Percentiles rank a stretch among this genome's conserved stretches.
These are phyloP conservation scores for Egretta garzetta DNA, from an alignment of 2,113 vertebrate genomes.

Conservation along the genomic window DNA sequence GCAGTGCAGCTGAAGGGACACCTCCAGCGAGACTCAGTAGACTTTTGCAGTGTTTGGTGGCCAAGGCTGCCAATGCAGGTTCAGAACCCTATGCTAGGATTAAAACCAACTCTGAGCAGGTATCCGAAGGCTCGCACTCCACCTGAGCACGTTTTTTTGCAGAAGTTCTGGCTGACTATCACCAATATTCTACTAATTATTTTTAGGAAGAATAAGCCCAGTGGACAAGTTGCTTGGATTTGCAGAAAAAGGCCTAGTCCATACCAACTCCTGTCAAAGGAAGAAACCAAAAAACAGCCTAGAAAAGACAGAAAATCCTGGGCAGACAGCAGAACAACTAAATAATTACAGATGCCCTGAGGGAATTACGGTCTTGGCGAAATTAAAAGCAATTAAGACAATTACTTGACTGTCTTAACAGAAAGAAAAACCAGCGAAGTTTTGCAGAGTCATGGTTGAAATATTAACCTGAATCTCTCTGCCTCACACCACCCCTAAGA, in stretches of 20 bases:
- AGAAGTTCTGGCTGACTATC: not conserved
- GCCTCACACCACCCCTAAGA: not conserved
- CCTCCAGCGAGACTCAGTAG: not conserved
- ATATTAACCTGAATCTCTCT: not conserved
- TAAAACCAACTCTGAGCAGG: not conserved
- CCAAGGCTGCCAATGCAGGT: not conserved
- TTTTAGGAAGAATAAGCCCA: not conserved
- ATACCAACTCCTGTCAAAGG: not conserved
- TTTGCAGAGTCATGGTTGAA: not conserved
- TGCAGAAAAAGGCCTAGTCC: not conserved
- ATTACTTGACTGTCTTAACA: not conserved
- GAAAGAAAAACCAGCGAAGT: not conserved
- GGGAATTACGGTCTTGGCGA: not conserved
- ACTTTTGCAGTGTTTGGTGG: not conserved
- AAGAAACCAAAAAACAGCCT: not conserved
- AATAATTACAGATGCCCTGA: not conserved
- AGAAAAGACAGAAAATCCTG: not conserved
- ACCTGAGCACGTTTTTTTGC: not conserved
- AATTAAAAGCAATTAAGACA: not conserved
- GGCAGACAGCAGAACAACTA: not conserved
- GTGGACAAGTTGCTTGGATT: not conserved
- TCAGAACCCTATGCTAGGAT: not conserved
- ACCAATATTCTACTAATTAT: not conserved
- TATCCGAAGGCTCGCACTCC: not conserved
- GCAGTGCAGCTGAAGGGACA: not conserved